These are phyloP conservation scores for Eudorcas thomsonii DNA, from an alignment of 2,113 vertebrate genomes.

Conservation along the genomic window DNA sequence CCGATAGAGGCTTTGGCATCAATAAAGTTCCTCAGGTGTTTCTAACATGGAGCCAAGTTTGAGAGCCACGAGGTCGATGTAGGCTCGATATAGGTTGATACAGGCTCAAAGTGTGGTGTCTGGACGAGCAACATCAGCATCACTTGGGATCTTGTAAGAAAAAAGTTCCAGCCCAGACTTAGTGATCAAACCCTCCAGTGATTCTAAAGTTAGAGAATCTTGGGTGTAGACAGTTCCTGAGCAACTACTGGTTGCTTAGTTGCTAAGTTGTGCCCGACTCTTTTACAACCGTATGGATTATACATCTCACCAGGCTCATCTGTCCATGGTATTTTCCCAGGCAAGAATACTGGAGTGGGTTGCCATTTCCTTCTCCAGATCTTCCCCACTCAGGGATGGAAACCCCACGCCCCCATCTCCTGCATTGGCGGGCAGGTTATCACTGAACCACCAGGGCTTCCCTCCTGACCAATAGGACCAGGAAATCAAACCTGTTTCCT, in stretches of 20 bases:
- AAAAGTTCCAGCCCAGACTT: neutral
- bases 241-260: neutral
- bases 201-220: neutral
- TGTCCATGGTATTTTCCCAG: neutral
- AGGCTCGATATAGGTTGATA: neutral
- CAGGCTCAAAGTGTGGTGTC: neutral
- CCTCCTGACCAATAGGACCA: neutral
- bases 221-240: neutral
- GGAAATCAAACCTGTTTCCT: constrained; percentile 12
- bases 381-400: neutral
- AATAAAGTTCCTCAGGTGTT: neutral
- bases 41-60: neutral
- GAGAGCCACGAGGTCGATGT: neutral
- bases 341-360: neutral
- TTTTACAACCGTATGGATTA: neutral
- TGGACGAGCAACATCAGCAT: neutral
- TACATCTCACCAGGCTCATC: neutral
- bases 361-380: neutral
- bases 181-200: neutral
- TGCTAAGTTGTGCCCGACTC: neutral
- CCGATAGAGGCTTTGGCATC: neutral
- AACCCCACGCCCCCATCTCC: neutral
- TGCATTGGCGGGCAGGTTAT: neutral
- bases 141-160: neutral
- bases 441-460: neutral